Evolutionary conservation across 2,113 vertebrate genomes (phyloP).

Genomic region (Paedocypris sp.): DNA sequence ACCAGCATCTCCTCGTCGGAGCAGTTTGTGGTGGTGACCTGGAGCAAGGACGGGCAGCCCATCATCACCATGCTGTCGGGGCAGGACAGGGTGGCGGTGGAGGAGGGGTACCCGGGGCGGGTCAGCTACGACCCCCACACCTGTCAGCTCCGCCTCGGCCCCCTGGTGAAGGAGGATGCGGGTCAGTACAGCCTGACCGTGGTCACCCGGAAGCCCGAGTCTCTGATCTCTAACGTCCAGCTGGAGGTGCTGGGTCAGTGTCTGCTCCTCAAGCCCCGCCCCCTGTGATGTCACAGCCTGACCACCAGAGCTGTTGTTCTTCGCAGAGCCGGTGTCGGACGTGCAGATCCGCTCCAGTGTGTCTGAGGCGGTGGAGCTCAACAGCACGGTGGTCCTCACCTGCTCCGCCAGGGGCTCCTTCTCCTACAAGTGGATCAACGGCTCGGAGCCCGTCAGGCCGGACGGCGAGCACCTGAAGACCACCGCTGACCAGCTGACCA

Average conservation of each 20-base stretch:
- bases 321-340: conserved; percentile 44
- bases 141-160: not conserved
- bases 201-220: rapidly evolving
- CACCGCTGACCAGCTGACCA: conserved; percentile 25
- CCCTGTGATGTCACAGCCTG: too few species aligned
- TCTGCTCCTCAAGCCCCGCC: too few species aligned
- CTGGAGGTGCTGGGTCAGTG: conserved; percentile 33
- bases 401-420: conserved; percentile 53
- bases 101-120: not conserved
- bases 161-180: not conserved
- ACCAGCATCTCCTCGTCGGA: not conserved
- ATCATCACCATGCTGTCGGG: rapidly evolving
- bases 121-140: not conserved
- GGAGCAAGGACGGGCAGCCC: rapidly evolving
- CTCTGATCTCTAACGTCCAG: rapidly evolving
- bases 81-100: not conserved
- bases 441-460: not conserved
- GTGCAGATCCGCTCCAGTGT: conserved; percentile 33
- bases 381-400: conserved; percentile 48
- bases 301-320: not conserved
- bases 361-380: conserved; percentile 41
- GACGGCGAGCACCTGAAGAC: conserved; percentile 1
- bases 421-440: conserved; percentile 46
- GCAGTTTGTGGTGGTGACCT: not conserved
- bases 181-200: not conserved